Percentiles rank a stretch among this genome's conserved stretches.
Conservation (phyloP, 2,888 invertebrate genomes). For the Drosophila mercatorum region DNA sequence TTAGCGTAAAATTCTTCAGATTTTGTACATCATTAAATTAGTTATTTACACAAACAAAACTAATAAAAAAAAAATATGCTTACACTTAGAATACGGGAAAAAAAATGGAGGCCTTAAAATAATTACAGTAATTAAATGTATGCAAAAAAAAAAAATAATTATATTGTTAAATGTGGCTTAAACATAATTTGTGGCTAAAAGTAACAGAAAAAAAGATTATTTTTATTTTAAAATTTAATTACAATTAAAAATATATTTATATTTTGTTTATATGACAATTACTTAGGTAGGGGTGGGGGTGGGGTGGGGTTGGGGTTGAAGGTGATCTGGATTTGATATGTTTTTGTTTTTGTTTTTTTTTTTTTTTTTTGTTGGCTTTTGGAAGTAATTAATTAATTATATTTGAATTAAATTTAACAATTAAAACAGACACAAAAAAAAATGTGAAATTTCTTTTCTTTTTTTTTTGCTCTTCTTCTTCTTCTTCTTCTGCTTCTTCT, state of each 20-base stretch:
- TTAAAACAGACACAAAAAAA: conserved; percentile 43
- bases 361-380: conserved; percentile 25
- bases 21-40: conserved; percentile 55
- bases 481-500: background rate
- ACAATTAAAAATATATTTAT: conserved; percentile 23
- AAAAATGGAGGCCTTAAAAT: conserved; percentile 17
- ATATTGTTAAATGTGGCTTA: conserved; percentile 35
- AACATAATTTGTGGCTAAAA: conserved; percentile 64
- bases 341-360: conserved; percentile 33
- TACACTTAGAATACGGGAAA: conserved; percentile 6
- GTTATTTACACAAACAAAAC: conserved; percentile 52
- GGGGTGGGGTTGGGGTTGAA: conserved; percentile 7
- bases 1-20: too few species aligned
- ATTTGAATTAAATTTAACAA: conserved; percentile 40
- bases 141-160: conserved; percentile 34
- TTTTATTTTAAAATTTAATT: conserved; percentile 3
- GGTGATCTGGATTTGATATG: conserved; percentile 40
- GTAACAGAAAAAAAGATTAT: conserved; percentile 49
- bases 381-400: conserved; percentile 32
- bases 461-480: background rate
- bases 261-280: conserved; percentile 30
- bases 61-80: conserved; percentile 8
- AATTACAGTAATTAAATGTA: conserved; percentile 29
- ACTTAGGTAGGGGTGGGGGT: conserved; percentile 34
- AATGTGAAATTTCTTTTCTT: conserved; percentile 6